Conservation (phyloP, 2,797 vertebrate species). For the Pristis pectinata region DNA sequence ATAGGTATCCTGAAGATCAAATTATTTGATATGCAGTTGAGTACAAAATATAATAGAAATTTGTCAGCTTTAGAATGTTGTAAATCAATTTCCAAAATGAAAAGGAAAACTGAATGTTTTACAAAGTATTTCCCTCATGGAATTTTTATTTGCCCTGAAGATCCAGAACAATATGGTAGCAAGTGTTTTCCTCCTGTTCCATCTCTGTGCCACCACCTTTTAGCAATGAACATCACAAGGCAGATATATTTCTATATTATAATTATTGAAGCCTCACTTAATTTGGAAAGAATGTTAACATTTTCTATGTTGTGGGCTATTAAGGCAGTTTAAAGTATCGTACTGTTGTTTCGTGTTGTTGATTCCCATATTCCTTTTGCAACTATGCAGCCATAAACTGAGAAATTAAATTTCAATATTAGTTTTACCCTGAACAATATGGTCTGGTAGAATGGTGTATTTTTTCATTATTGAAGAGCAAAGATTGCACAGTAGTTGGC, state of each 20-base stretch:
- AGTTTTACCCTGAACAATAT: background rate
- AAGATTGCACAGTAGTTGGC: background rate
- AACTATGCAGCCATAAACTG: background rate
- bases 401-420: background rate
- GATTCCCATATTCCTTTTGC: background rate
- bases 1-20: background rate
- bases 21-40: conserved; percentile 2
- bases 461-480: background rate
- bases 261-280: background rate
- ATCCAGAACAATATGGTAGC: too few relatives aligned
- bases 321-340: background rate
- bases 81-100: background rate
- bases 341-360: background rate
- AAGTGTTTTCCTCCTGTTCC: background rate
- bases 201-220: background rate
- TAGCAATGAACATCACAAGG: background rate
- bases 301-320: background rate
- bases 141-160: background rate
- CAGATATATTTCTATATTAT: background rate
- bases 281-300: background rate
- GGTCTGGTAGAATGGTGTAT: background rate
- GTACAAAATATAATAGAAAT: background rate
- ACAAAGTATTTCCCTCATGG: background rate
- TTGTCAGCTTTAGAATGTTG: background rate
- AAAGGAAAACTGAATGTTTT: background rate